Evolutionary conservation across 2,113 vertebrate genomes (phyloP), one percentile per base, ranked within the genome.

Genomic region (Sclerurus mexicanus): DNA sequence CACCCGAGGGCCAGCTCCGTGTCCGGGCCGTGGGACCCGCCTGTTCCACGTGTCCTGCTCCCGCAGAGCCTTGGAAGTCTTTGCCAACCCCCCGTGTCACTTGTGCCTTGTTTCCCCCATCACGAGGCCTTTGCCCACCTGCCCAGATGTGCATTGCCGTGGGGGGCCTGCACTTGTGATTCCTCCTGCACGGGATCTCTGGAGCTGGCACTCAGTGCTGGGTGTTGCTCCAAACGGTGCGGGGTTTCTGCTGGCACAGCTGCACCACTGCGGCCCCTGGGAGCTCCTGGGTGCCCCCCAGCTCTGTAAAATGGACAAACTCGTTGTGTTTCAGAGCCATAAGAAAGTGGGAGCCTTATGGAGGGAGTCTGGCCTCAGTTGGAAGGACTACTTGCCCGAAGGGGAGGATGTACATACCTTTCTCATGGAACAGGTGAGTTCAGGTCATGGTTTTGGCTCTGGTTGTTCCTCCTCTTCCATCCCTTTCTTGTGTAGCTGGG

Each of bases 311-410:
- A 44, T 30, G 28, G 28, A 35, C 42, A 14, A 72, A 73, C 20
- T 49, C 5, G 71, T 90, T 98, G 89, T 96, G 59, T 98, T 97
- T 92, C 97, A 99, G 99, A 99, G 99, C 99, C 99, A 99, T 99
- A 99, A 99, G 98, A 99, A 99, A 98, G 99, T 99, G 92, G 99
- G 98, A 91, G 98, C 98, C 95, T 97, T 99, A 67, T 99, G 99
- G 99, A 99, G 98, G 94, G 99, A 99, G 88, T 98, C 99, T 90
- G 98, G 98, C 93, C 98, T 99, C 90, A 99, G 97, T 94, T 99
- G 99, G 99, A 98, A 96, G 47, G 98, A 99, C 96, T 98, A 99
- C 91, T 96, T 99, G 91, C 98, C 99, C 7, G 98, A 99, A 97
- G 99, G 98, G 78, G 98, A 99, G 85, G 98, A 99, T 67, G 98